These are phyloP conservation scores for Eupeodes latifasciatus DNA, from an alignment of 2,888 invertebrate species.

Conservation along the genomic window DNA sequence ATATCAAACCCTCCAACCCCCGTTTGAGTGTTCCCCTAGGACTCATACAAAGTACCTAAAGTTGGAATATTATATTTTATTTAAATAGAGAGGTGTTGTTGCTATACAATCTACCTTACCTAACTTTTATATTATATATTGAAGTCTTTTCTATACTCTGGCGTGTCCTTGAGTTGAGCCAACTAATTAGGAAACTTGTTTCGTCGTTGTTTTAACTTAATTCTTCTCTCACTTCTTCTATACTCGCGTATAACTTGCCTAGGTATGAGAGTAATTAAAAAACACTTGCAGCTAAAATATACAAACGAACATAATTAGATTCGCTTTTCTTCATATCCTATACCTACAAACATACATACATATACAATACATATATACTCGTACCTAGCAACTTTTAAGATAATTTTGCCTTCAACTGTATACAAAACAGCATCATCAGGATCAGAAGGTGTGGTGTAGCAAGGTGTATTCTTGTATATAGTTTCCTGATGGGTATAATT, in stretches of 20 bases:
- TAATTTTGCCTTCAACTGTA: too few relatives aligned
- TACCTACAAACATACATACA: too few relatives aligned
- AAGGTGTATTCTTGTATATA: too few relatives aligned
- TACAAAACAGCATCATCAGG: too few relatives aligned
- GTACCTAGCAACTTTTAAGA: too few relatives aligned
- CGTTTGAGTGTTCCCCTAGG: background rate
- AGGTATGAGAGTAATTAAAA: background rate
- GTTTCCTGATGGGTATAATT: too few relatives aligned
- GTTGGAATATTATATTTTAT: background rate
- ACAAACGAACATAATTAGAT: constrained; percentile 16
- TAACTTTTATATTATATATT: background rate
- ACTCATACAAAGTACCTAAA: background rate
- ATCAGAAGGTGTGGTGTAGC: too few relatives aligned
- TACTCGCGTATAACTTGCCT: too few relatives aligned
- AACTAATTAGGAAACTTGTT: constrained; percentile 16
- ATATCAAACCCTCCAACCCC: background rate
- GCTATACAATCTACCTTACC: background rate
- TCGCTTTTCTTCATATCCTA: background rate
- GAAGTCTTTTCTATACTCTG: background rate
- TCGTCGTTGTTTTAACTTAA: constrained; percentile 9
- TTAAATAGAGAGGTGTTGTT: background rate
- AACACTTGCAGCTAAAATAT: background rate
- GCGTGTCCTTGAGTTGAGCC: constrained; percentile 8
- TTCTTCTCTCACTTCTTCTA: constrained; percentile 1
- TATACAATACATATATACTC: too few relatives aligned